Conservation (phyloP, 1,140 invertebrate species). For the Macrocentrus cingulum region DNA sequence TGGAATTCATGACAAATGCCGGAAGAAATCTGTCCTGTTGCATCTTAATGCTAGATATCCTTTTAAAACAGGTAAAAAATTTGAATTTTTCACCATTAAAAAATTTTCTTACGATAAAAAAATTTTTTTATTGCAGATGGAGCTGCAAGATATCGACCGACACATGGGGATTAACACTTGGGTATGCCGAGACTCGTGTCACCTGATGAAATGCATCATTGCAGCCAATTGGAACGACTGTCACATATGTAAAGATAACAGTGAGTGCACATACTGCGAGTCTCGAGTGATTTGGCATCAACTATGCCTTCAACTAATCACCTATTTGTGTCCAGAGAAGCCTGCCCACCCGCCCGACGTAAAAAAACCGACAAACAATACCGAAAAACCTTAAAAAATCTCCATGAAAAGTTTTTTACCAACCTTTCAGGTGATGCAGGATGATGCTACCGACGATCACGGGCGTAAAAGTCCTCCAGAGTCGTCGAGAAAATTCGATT, state of each 20-base stretch:
- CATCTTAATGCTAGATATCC: constrained; percentile 93
- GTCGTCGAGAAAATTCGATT: constrained; percentile 65
- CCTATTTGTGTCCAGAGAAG: constrained; percentile 75
- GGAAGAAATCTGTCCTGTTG: constrained; percentile 87
- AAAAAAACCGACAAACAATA: too few species aligned
- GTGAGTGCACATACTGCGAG: constrained; percentile 89
- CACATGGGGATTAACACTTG: constrained; percentile 79
- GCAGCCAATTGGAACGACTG: constrained; percentile 73
- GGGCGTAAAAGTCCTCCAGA: constrained; percentile 68
- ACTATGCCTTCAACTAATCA: constrained; percentile 76
- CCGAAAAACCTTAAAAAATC: background rate
- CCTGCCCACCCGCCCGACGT: constrained; percentile 78
- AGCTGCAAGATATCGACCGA: constrained; percentile 86
- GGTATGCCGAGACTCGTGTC: constrained; percentile 75
- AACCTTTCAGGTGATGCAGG: constrained; percentile 59
- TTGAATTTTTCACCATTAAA: constrained; percentile 6
- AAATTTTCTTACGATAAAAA: background rate
- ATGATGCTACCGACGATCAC: constrained; percentile 65
- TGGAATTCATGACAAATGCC: constrained; percentile 65
- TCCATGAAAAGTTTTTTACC: background rate
- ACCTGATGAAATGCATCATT: constrained; percentile 81
- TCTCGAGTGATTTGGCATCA: constrained; percentile 93
- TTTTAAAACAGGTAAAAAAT: constrained; percentile 82
- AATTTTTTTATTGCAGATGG: constrained; percentile 67
- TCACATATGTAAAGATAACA: constrained; percentile 68